These are phyloP conservation scores for Macaria notata DNA, from an alignment of 2,888 invertebrate genomes.

Conservation along the genomic window DNA sequence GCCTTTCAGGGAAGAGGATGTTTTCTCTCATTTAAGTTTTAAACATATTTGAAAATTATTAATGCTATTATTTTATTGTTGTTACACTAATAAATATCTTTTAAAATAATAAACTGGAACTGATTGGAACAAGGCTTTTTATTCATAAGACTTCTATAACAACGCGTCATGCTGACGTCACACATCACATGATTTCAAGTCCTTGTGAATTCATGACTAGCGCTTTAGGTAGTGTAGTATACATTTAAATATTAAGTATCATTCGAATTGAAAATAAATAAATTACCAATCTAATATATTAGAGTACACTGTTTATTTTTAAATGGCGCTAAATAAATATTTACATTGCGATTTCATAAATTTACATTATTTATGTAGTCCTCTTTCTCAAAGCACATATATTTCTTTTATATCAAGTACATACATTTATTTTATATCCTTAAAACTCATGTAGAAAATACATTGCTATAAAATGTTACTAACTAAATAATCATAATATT, in stretches of 20 bases:
- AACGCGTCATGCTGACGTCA: neutral
- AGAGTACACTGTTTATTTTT: too few species aligned
- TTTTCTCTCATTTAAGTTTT: constrained; percentile 17
- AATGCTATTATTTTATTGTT: constrained; percentile 24
- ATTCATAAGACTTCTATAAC: constrained; percentile 9
- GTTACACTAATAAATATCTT: constrained; percentile 18
- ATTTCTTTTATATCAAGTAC: too few species aligned
- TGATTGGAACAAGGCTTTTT: constrained; percentile 37
- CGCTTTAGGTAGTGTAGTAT: too few species aligned
- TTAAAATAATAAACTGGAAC: constrained; percentile 33
- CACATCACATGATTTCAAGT: neutral
- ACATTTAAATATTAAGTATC: too few species aligned
- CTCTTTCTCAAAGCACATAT: too few species aligned
- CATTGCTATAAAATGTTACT: constrained; percentile 6
- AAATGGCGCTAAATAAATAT: too few species aligned
- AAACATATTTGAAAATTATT: constrained; percentile 17
- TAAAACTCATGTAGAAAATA: constrained; percentile 1
- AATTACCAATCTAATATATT: too few species aligned
- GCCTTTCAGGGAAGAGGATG: constrained; percentile 17
- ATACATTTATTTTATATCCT: neutral
- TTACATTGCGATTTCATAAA: too few species aligned
- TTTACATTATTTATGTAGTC: too few species aligned
- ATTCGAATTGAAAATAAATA: too few species aligned
- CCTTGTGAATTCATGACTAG: too few species aligned
- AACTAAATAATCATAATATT: neutral